Base-by-base conservation (phyloP, 2,113 vertebrate genomes). In the Sula dactylatra region DNA sequence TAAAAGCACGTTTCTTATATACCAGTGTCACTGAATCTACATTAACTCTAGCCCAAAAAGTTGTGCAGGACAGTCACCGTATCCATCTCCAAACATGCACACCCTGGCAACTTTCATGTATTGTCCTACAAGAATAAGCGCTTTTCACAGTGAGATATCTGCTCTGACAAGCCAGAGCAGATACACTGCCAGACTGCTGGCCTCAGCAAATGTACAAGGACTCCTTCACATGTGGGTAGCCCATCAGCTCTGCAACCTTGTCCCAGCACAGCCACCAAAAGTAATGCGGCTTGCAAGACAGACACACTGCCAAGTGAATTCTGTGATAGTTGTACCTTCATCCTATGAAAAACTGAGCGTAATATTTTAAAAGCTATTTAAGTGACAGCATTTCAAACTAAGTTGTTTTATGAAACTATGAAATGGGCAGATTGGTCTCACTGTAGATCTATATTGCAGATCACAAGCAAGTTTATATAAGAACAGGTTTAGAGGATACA, bases 1-100 rank as follows among this genome's bases (percentile, higher is more conserved):
- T 96, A 94, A 96, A 96, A 95, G 24, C 16, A 38, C 31, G 31
- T 89, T 94, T 96, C 65, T 79, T 76, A 76, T 14, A 80, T 3
- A 31, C 27, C 34, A 45, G 70, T 45, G 66, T 94, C 32, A 26
- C 47, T 91, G 83, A 38, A 47, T 93, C 34, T 81, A 5, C 25
- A 4, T 76, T 70, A 34, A 29, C 10, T 86, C 13, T 7, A 90
- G 31, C 32, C 34, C 32, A 26, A 4, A 29, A n/a, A 21, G 19
- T 13, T 50, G 29, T 52, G 34, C 21, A n/a, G n/a, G 58, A 44
- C 21, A 59, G 38, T 66, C 45, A 38, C 10, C 2, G 1, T 32
- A 12, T 14, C 31, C 6, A 16, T 44, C 69, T 50, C 69, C 42
- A 36, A 18, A 32, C 2, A 1, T 5, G 1, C 4, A 9, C 15